Percentiles rank a stretch among this genome's conserved stretches.
Evolutionary conservation across 1,140 invertebrate genomes (phyloP).

Genomic region (Drosophila santomea): DNA sequence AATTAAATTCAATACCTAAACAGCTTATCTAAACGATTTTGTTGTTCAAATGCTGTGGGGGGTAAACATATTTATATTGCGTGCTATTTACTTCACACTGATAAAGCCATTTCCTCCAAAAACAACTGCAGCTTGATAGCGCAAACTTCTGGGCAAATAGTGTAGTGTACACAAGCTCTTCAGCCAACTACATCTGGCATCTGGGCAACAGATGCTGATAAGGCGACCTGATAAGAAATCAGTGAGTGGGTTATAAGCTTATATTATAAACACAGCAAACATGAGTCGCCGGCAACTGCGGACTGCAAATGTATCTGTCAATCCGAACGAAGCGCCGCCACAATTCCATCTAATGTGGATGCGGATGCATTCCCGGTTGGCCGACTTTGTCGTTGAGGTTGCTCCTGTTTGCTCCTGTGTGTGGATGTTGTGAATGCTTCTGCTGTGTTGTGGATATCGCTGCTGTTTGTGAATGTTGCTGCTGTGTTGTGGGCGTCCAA

Average conservation of each 20-base stretch:
- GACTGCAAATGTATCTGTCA: slow-evolving; percentile 49
- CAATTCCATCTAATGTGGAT: slow-evolving; percentile 44
- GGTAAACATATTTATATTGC: background rate
- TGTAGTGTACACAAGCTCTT: too few species aligned
- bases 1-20: background rate
- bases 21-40: too few species aligned
- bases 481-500: slow-evolving; percentile 30
- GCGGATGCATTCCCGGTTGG: slow-evolving; percentile 22
- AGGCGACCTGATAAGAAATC: slow-evolving; percentile 26
- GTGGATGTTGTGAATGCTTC: slow-evolving; percentile 5
- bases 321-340: slow-evolving; percentile 43
- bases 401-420: background rate
- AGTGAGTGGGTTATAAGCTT: slow-evolving; percentile 14
- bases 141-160: background rate
- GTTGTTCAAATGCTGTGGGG: background rate
- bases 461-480: slow-evolving; percentile 1
- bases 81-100: slow-evolving; percentile 29
- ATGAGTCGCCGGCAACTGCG: background rate
- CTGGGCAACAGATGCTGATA: slow-evolving; percentile 35
- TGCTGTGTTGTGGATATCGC: background rate
- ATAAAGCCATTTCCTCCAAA: slow-evolving; percentile 9
- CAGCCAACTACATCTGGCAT: slow-evolving; percentile 8
- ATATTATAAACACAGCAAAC: background rate
- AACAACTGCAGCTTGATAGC: slow-evolving; percentile 19
- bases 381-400: background rate